A percentile compares a stretch with the other conserved stretches of the same genome.
phyloP scores from a whole-genome alignment of 2,797 vertebrate genomes.

The Notolabrus celidotus region DNA sequence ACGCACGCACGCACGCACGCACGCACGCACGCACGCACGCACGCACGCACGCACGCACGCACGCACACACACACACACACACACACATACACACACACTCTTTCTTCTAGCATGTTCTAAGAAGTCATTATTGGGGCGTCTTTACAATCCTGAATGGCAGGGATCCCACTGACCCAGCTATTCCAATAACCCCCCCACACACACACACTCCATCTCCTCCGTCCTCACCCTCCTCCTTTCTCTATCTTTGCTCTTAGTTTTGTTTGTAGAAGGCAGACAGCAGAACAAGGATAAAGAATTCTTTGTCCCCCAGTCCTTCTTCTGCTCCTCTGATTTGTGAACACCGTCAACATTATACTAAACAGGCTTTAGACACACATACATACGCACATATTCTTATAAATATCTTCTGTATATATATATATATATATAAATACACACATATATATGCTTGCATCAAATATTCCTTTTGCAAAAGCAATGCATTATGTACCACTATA shows the following conservation, averaged over 20 bases:
- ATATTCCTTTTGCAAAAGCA: neutral
- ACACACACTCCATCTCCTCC: constrained; percentile 7
- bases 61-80: constrained; percentile 3
- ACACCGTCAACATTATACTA: constrained; percentile 24
- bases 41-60: constrained; percentile 15
- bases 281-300: constrained; percentile 33
- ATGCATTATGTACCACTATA: neutral
- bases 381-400: constrained; percentile 16
- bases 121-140: constrained; percentile 90
- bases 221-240: constrained; percentile 38
- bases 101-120: constrained; percentile 82
- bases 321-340: constrained; percentile 25
- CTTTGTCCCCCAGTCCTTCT: constrained; percentile 23
- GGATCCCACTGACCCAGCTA: constrained; percentile 78
- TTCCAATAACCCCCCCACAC: constrained; percentile 61
- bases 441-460: constrained; percentile 42
- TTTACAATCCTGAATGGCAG: constrained; percentile 82
- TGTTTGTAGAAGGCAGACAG: constrained; percentile 72
- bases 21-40: constrained; percentile 17
- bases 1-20: constrained; percentile 20
- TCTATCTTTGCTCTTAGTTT: constrained; percentile 58
- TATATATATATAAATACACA: too few relatives aligned
- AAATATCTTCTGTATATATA: too few relatives aligned
- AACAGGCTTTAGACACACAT: constrained; percentile 49
- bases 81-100: constrained; percentile 24